Base-by-base conservation (phyloP, 1,140 invertebrate genomes). In the Cyphomyrmex costatus region DNA sequence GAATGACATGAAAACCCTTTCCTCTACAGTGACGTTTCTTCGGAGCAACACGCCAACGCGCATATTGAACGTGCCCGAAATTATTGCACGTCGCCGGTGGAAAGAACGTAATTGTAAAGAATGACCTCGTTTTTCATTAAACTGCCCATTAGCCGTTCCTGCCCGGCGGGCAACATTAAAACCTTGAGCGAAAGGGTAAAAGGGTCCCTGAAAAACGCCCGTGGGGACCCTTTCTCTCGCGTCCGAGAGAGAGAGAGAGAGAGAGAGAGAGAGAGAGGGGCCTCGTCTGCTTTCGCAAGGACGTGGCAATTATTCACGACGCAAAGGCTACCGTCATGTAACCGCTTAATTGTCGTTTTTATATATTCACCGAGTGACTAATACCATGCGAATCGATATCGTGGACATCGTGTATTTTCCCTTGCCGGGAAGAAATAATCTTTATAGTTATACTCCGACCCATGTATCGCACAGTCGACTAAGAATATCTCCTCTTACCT, bases 281-380 rank as follows among this genome's bases (percentile, higher is more conserved):
- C 60, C 24, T 36, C 85, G 85, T 56, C 46, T 49, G 53, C 14
- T 77, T 53, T 70, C 42, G 30, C n/a, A 68, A 74, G 49, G 66
- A 79, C n/a, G 21, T 12, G 60, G n/a, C 84, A 51, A 82, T 82
- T 77, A 82, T 86, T 86, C 76, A 78, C 65, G 30, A 27, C 56
- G 30, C 24, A 77, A 76, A 77, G 65, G 19, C 53, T 53, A 51
- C 46, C 58, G 53, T 19, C 61, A n/a, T 66, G 61, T 66, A 83
- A 73, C 73, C n/a, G 27, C 87, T 61, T 76, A 86, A 88, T 88
- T 83, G 63, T 58, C 63, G 51, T 76, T 88, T 87, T 86, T 86
- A 82, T 86, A 49, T 86, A 71, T 65, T 21, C 58, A 42, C 56
- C 63, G 30, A 3, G 24, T 79, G 76, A 78, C 71, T 82, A 77